Evolutionary conservation across 1,140 invertebrate species (phyloP).

Genomic region (Schlechtendalia chinensis): DNA sequence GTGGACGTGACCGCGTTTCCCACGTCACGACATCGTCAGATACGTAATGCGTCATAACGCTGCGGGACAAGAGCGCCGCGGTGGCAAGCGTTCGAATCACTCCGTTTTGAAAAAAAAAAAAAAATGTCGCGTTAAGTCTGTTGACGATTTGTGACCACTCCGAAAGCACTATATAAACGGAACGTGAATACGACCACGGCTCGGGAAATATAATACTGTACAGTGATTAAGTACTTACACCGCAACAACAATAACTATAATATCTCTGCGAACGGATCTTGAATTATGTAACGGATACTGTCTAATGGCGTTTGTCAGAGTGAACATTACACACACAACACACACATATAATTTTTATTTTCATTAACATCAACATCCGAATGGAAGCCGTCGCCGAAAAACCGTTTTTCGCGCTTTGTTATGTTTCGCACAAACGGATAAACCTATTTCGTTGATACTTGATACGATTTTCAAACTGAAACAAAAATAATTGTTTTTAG

Average conservation of each 20-base stretch:
- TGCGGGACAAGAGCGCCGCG: too few species aligned
- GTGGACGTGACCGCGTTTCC: too few species aligned
- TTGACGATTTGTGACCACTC: too few species aligned
- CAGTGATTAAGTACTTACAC: slow-evolving; percentile 2
- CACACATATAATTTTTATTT: background rate
- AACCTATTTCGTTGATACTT: slow-evolving; percentile 5
- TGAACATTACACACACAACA: background rate
- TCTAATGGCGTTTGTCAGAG: background rate
- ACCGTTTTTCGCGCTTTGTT: slow-evolving; percentile 22
- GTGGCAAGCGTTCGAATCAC: too few species aligned
- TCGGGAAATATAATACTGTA: background rate
- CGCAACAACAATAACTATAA: background rate
- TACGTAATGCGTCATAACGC: too few species aligned
- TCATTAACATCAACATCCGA: background rate
- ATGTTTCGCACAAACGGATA: background rate
- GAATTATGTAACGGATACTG: slow-evolving; percentile 25
- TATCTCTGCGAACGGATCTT: background rate
- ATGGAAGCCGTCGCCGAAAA: background rate
- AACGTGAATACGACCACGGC: background rate
- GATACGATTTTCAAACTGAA: background rate
- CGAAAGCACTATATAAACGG: too few species aligned
- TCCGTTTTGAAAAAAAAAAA: background rate
- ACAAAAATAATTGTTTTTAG: background rate
- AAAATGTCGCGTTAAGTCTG: too few species aligned
- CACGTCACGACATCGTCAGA: too few species aligned